Evolutionary conservation across 2,888 invertebrate genomes (phyloP).

Genomic region (Oligia fasciuncula): DNA sequence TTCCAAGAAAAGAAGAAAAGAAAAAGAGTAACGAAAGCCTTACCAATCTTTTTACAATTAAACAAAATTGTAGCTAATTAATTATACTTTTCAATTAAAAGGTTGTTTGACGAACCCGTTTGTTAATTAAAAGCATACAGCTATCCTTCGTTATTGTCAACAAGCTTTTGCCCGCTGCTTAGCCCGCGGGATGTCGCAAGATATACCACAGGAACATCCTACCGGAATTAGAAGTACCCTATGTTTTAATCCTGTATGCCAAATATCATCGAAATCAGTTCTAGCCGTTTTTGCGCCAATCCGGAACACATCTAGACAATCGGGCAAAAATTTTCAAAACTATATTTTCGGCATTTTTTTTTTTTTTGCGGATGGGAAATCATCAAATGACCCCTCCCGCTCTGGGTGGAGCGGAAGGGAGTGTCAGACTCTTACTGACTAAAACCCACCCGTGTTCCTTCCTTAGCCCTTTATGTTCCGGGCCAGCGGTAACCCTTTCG

Average conservation of each 20-base stretch:
- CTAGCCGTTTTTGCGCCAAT: not conserved
- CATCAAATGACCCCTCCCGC: no score
- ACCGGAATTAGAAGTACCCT: not conserved
- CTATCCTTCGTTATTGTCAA: not conserved
- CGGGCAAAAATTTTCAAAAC: not conserved
- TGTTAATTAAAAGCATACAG: slow-evolving; percentile 17
- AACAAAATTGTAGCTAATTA: not conserved
- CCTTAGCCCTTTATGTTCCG: no score
- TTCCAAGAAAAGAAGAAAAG: not conserved
- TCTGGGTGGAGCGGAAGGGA: no score
- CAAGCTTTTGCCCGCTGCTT: not conserved
- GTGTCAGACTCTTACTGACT: no score
- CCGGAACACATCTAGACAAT: not conserved
- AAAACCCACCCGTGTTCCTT: no score
- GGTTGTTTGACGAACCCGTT: not conserved
- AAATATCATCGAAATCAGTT: not conserved
- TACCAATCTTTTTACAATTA: not conserved
- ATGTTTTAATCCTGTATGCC: not conserved
- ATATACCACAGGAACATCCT: not conserved
- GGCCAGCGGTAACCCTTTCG: no score
- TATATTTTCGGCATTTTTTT: not conserved
- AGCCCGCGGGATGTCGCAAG: not conserved
- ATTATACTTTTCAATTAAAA: not conserved
- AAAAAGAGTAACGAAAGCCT: not conserved
- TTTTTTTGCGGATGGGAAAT: no score